Evolutionary conservation across 2,888 invertebrate species (phyloP), one percentile per base, ranked within the genome.

Genomic region (Pachliopta kotzebuea): DNA sequence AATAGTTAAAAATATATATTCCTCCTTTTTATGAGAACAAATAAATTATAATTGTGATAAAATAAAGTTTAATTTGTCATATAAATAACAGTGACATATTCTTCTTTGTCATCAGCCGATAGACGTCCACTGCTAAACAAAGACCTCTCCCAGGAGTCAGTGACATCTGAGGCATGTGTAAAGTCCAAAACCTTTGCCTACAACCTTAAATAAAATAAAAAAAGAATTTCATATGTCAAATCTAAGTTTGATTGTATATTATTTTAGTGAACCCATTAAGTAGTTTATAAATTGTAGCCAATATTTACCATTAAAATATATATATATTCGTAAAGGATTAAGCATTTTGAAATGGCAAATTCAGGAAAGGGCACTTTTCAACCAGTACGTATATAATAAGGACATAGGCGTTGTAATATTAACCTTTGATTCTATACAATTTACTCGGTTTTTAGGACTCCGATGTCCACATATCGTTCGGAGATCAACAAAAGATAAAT

Each of bases 401-500:
- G 18, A 45, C 45, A 45, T 11, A 45, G 18, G 18, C 7, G n/a
- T 18, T 18, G 6, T 45, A 45, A 45, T 45, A 45, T n/a, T 45
- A 45, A 45, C n/a, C n/a, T 45, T n/a, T 0, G 8, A n/a, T 45
- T 45, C 18, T 45, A n/a, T 62, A 20, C 23, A 59, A 57, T 50
- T 68, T 65, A 59, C 18, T n/a, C 45, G n/a, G 6, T 53, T 61
- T 37, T 58, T 81, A 78, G 95, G 97, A 98, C 78, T 95, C 95
- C 58, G 98, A 98, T 92, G 96, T 98, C 67, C 96, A 98, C 83
- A 98, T 99, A 74, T 97, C 98, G 0, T 97, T 94, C 79, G 98
- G 98, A 84, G 99, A 99, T 90, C 99, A 99, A 87, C 97, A 97
- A 80, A 98, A 97, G 90, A 99, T 99, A 70, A 99, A 99, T 86